phyloP scores from a whole-genome alignment of 2,888 invertebrate genomes.

The Aromia moschata region DNA sequence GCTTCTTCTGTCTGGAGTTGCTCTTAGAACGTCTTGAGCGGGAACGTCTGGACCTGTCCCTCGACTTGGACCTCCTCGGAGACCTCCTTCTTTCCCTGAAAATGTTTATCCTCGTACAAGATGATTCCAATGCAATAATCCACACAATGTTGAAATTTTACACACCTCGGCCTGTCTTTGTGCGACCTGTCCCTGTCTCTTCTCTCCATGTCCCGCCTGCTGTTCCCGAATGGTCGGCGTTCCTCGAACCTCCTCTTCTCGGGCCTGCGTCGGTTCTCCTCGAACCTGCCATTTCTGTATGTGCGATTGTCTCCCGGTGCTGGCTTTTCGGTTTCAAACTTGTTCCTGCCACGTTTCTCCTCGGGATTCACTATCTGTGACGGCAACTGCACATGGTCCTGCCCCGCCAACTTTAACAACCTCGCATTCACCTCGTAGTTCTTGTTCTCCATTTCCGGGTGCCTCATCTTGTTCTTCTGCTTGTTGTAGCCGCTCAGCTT shows the following conservation, averaged over 20 bases:
- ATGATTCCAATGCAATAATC: too few species aligned
- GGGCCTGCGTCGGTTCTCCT: slow-evolving; percentile 26
- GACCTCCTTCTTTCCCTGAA: slow-evolving; percentile 30
- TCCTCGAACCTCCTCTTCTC: slow-evolving; percentile 26
- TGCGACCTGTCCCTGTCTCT: slow-evolving; percentile 32
- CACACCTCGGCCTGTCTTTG: slow-evolving; percentile 18
- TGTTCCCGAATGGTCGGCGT: slow-evolving; percentile 9
- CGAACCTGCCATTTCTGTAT: slow-evolving; percentile 31
- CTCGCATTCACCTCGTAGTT: slow-evolving; percentile 41
- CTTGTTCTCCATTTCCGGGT: slow-evolving; percentile 32
- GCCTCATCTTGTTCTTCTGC: slow-evolving; percentile 36
- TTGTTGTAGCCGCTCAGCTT: slow-evolving; percentile 58
- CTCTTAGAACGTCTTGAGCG: slow-evolving; percentile 31
- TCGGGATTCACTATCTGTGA: slow-evolving; percentile 34
- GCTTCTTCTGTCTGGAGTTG: slow-evolving; percentile 39
- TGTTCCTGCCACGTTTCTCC: slow-evolving; percentile 55
- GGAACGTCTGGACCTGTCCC: slow-evolving; percentile 45
- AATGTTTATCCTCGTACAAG: too few species aligned
- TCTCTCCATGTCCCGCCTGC: slow-evolving; percentile 19
- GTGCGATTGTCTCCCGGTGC: slow-evolving; percentile 38
- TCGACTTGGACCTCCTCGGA: slow-evolving; percentile 50
- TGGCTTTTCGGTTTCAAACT: slow-evolving; percentile 58
- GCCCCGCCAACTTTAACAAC: slow-evolving; percentile 45
- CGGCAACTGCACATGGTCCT: slow-evolving; percentile 31
- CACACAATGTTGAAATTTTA: background rate